Conservation (phyloP, 2,113 vertebrate species). For the Stegostoma tigrinum region DNA sequence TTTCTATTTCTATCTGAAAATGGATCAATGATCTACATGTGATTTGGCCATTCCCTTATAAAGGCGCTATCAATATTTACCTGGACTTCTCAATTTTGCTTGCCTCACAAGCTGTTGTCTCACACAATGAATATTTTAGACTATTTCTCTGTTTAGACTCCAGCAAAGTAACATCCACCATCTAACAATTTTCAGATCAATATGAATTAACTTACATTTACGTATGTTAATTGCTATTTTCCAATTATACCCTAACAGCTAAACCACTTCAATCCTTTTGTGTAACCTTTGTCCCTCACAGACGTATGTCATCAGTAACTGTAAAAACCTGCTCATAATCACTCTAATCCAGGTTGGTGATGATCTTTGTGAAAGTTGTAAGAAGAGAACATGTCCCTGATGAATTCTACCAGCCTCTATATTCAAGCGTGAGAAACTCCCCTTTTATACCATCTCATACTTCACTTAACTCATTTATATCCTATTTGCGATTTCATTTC, state of each 20-base stretch:
- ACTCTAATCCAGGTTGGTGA: background rate
- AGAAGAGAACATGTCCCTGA: background rate
- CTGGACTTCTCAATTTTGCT: background rate
- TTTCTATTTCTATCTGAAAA: background rate
- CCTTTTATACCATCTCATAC: background rate
- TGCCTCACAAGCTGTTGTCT: background rate
- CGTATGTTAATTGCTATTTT: slow-evolving; percentile 27
- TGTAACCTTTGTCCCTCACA: background rate
- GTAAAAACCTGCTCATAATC: background rate
- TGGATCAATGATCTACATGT: background rate
- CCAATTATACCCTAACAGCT: background rate
- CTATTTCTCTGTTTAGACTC: background rate
- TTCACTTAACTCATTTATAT: slow-evolving; percentile 9
- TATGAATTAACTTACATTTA: slow-evolving; percentile 26
- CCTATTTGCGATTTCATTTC: background rate
- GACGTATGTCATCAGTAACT: background rate
- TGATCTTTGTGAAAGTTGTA: background rate
- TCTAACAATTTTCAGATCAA: background rate
- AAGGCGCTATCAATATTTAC: background rate
- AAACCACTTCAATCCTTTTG: background rate
- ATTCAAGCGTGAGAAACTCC: background rate
- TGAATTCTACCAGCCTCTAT: background rate
- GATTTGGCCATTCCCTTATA: background rate
- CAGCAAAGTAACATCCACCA: background rate
- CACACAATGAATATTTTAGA: background rate